A percentile compares a stretch with the other conserved stretches of the same genome.
These are phyloP conservation scores for Sprattus sprattus DNA, from an alignment of 2,113 vertebrate genomes.

Conservation along the genomic window DNA sequence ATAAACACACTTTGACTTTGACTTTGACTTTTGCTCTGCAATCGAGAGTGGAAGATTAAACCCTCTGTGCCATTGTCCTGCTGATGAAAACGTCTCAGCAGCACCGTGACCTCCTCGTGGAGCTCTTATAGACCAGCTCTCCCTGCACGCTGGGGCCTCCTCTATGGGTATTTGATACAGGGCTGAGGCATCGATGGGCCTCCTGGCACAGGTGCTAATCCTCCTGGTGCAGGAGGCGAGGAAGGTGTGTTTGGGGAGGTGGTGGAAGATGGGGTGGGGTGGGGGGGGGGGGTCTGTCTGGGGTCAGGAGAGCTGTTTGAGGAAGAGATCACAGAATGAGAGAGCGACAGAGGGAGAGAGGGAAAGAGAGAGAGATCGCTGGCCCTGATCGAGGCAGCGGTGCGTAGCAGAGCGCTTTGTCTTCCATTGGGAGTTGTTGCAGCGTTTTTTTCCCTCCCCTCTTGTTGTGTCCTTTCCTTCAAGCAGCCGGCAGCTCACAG, in stretches of 20 bases:
- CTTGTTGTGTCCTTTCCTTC: slow-evolving; percentile 10
- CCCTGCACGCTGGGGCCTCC: background rate
- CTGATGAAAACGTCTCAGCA: slow-evolving; percentile 13
- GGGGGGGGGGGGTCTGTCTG: background rate
- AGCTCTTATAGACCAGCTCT: background rate
- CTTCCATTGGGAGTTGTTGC: background rate
- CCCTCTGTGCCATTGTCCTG: slow-evolving; percentile 10
- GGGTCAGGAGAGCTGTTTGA: slow-evolving; percentile 17
- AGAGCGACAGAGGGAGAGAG: background rate
- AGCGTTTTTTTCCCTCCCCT: background rate
- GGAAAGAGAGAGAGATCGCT: background rate
- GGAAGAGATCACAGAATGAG: slow-evolving; percentile 1
- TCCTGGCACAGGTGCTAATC: slow-evolving; percentile 29
- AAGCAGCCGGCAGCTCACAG: slow-evolving; percentile 23
- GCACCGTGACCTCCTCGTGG: background rate
- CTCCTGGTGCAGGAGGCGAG: background rate
- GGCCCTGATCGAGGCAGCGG: slow-evolving; percentile 23
- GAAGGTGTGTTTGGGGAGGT: slow-evolving; percentile 12
- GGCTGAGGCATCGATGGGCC: background rate
- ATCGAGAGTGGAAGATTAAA: slow-evolving; percentile 1
- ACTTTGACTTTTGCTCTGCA: too few species aligned
- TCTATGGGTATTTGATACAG: slow-evolving; percentile 22
- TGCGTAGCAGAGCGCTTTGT: slow-evolving; percentile 9
- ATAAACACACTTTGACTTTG: too few species aligned
- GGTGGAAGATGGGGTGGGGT: background rate